phyloP scores from a whole-genome alignment of 2,113 vertebrate species.

The Panthera uncia region DNA sequence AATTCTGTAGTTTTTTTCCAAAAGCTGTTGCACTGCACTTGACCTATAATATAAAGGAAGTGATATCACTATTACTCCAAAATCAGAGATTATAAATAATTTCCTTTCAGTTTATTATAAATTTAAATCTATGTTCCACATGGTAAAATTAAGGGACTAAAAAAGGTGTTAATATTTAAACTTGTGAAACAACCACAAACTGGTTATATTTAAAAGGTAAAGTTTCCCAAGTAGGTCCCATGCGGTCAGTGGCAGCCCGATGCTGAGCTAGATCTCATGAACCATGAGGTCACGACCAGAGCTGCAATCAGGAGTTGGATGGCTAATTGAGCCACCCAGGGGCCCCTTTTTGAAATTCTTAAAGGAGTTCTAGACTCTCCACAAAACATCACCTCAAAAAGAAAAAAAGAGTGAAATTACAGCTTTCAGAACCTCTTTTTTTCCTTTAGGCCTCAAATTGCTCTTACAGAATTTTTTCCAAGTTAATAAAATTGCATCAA shows the following conservation, averaged over 20 bases:
- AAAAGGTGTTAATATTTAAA: slow-evolving; percentile 25
- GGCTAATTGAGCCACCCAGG: too few species aligned
- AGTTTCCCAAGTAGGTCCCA: neutral
- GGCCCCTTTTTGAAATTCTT: neutral
- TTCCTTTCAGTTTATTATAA: neutral
- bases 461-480: neutral
- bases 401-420: neutral
- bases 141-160: slow-evolving; percentile 14
- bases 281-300: too few species aligned
- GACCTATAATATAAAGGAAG: slow-evolving; percentile 85
- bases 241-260: too few species aligned
- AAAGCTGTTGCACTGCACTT: slow-evolving; percentile 92
- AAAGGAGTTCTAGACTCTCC: neutral
- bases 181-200: neutral
- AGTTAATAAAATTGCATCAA: slow-evolving; percentile 12
- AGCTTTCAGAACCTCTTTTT: neutral
- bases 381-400: neutral
- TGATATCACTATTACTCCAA: neutral
- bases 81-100: neutral
- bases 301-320: too few species aligned
- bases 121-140: neutral
- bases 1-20: slow-evolving; percentile 98
- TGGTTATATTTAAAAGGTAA: neutral
- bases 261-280: too few species aligned
- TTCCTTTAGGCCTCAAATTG: neutral